Evolutionary conservation across 2,113 vertebrate genomes (phyloP), one percentile per base, ranked within the genome.

Genomic region (Colius striatus): DNA sequence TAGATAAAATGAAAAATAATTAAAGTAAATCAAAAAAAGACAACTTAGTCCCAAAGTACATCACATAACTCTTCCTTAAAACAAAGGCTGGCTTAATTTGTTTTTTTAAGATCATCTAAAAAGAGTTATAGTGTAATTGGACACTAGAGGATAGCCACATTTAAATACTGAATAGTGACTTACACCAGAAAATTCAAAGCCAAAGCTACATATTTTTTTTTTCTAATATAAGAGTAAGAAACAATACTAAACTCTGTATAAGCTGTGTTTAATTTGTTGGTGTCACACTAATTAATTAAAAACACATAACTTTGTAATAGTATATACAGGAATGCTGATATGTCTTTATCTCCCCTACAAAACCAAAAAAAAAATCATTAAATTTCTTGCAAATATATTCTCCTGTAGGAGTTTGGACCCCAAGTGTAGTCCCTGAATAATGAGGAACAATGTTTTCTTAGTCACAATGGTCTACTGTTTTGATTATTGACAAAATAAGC

Each of bases 401-500:
- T 79, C 53, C 62, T 87, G 20, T 13, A 79, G 71, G 85, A 14
- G 50, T 92, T 92, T 77, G 48, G 41, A 89, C 67, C 48, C 25
- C 78, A 76, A 55, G 22, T 95, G 38, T n/a, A 89, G 48, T 73
- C 54, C 22, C 62, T 90, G 70, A 82, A 89, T 87, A 90, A 54
- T 83, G 84, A 81, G 82, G 34, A 93, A 89, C 70, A 93, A 50
- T 63, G 30, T 96, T 96, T 90, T 90, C 87, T 97, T 79, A 78
- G 51, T 84, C 71, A 87, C 32, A 79, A 84, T 84, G 93, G 58
- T 53, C 78, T 88, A 89, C 61, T 25, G 70, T 91, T 97, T 97
- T 96, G 95, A 94, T 91, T 96, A 87, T 86, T 97, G 82, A 95
- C 87, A 89, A 89, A 82, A 92, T 87, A 95, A 95, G 61, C 76